Conservation (phyloP, 2,113 vertebrate genomes). For the Okapia johnstoni region DNA sequence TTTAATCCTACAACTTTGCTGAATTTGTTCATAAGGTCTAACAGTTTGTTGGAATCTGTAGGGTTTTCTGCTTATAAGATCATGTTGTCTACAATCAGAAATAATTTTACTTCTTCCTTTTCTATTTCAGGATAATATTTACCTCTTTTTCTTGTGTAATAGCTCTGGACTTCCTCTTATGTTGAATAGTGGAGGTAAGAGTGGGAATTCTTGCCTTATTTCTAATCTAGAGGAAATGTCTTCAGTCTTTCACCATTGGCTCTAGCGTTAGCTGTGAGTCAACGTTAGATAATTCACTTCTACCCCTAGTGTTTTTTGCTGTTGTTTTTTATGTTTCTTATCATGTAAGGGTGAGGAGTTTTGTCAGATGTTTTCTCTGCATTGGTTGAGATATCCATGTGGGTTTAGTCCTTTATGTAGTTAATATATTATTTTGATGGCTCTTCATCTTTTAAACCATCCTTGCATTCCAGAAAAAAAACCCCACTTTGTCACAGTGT, state of each 20-base stretch:
- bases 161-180: background rate
- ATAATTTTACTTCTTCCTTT: background rate
- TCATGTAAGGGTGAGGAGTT: background rate
- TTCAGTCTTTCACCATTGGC: background rate
- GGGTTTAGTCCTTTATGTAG: background rate
- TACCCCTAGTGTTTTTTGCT: background rate
- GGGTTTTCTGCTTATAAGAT: background rate
- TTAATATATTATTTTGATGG: background rate
- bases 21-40: background rate
- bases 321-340: background rate
- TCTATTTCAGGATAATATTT: background rate
- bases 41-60: background rate
- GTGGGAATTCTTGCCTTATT: background rate
- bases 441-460: background rate
- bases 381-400: background rate
- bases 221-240: background rate
- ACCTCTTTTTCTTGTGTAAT: background rate
- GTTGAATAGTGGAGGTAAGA: background rate
- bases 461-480: background rate
- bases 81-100: background rate
- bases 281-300: background rate
- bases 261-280: background rate
- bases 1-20: background rate
- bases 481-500: background rate
- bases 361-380: background rate